Base-by-base conservation (phyloP, 1,140 invertebrate species). In the Sitophilus oryzae region DNA sequence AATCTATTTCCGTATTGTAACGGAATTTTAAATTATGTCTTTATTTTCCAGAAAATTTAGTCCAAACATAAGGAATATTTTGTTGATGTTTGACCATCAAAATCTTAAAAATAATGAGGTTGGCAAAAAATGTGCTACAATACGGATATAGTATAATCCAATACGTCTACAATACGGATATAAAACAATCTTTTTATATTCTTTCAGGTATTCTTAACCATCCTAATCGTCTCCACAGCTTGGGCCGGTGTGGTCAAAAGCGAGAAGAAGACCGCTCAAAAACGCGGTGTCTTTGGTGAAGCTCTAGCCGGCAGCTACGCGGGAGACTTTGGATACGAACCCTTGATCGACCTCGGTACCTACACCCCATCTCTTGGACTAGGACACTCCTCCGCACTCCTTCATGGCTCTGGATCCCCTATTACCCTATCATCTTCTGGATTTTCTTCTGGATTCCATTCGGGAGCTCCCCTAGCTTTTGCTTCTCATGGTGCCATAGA, bases 261-360 rank as follows among this genome's bases (percentile, higher is more conserved):
- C 1, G n/a, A n/a, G 14, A 46, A 25, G 21, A 25, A n/a, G 18
- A 15, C 41, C 30, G 11, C 62, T 4, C n/a, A n/a, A n/a, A 64
- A 64, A 53, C 62, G 62, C 59, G 60, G 62, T 61, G 62, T 64
- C 62, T 62, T 55, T 58, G 62, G 62, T 3, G 62, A 64, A 60
- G 61, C 62, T 25, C 38, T 62, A 15, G 48, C 45, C 5, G 50
- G 55, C 22, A 45, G 42, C 22, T 51, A 44, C 19, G 45, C 30
- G 19, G 34, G 48, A 20, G 45, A 45, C 21, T 44, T 45, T 15
- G 51, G 38, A 41, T 36, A 15, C n/a, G 18, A n/a, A 34, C n/a
- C 47, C 42, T 22, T 44, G 48, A 4, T 25, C 11, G 10, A 11
- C 5, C 25, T 23, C 53, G 61, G 45, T 44, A 52, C 19, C 8